Conservation (phyloP, 2,113 vertebrate species). For the Plecotus auritus region DNA sequence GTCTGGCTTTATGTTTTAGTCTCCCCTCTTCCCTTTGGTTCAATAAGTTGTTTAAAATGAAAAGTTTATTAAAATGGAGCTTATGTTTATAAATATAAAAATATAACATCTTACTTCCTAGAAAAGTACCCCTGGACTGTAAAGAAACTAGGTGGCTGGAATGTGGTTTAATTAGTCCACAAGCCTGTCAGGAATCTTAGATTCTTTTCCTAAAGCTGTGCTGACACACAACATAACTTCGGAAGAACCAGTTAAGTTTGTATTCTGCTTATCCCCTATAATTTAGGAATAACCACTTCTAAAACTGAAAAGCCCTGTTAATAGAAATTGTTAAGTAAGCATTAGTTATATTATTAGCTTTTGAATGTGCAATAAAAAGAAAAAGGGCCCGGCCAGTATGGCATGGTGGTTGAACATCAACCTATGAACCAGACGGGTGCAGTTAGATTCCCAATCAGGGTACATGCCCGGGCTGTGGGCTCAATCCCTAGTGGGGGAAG, state of each 20-base stretch:
- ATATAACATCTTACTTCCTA: not conserved
- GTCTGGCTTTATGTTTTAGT: not conserved
- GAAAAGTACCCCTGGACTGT: not conserved
- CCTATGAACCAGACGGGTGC: too few species aligned
- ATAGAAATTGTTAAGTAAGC: not conserved
- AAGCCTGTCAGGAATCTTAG: not conserved
- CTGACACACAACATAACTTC: not conserved
- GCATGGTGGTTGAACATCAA: too few species aligned
- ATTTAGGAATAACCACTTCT: constrained; percentile 25
- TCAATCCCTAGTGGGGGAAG: not conserved
- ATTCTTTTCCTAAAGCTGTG: not conserved
- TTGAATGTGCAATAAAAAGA: not conserved
- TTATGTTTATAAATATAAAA: not conserved
- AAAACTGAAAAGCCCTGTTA: not conserved
- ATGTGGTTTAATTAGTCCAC: not conserved
- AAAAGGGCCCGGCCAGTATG: not conserved
- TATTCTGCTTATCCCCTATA: not conserved
- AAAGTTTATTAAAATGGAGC: not conserved
- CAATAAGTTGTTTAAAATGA: not conserved
- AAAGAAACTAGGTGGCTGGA: not conserved
- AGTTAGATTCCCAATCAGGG: not conserved
- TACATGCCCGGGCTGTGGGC: not conserved
- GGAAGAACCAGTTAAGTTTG: not conserved
- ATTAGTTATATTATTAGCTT: not conserved
- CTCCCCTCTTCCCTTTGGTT: not conserved